Conservation (phyloP, 2,113 vertebrate species). For the Rhipidura dahli region DNA sequence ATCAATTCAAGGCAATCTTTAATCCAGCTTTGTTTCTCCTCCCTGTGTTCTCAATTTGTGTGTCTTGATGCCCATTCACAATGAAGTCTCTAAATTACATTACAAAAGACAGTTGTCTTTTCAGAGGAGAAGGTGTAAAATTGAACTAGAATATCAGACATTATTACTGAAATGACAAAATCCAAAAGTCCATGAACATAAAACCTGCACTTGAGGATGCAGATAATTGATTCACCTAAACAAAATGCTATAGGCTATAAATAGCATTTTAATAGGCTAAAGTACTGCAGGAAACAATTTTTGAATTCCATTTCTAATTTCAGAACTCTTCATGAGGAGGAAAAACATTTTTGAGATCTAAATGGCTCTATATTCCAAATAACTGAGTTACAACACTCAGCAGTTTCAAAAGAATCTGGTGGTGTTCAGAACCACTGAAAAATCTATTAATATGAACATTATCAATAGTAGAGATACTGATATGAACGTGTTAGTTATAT, state of each 20-base stretch:
- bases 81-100: slow-evolving; percentile 8
- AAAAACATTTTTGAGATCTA: neutral
- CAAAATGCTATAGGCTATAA: neutral
- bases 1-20: slow-evolving; percentile 44
- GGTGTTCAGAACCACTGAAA: neutral
- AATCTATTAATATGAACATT: neutral
- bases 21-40: slow-evolving; percentile 39
- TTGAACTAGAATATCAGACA: neutral
- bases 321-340: neutral
- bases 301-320: neutral
- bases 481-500: neutral
- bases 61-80: neutral
- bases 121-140: neutral
- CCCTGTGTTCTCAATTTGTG: slow-evolving; percentile 7
- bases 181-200: neutral
- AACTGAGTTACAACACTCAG: neutral
- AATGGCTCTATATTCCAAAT: neutral
- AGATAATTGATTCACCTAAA: slow-evolving; percentile 24
- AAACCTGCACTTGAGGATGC: neutral
- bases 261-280: neutral
- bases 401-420: neutral
- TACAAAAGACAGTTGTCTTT: slow-evolving; percentile 22
- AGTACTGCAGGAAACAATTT: neutral
- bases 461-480: neutral
- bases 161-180: slow-evolving; percentile 32